Percentiles rank a stretch among this genome's conserved stretches.
phyloP scores from a whole-genome alignment of 2,888 invertebrate species.

The Pimpla rufipes region DNA sequence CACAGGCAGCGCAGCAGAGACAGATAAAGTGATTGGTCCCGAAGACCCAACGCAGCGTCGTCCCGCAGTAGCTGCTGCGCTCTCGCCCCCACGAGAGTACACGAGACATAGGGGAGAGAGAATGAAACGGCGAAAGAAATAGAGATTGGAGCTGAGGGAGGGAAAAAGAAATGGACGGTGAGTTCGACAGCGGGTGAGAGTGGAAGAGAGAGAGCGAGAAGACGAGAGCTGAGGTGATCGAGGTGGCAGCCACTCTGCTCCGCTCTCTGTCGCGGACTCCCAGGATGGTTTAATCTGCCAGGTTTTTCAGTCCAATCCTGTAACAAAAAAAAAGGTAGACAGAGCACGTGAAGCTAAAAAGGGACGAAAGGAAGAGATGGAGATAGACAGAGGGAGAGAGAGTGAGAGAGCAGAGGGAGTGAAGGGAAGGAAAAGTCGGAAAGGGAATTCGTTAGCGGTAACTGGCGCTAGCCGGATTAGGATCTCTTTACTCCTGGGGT shows the following conservation, averaged over 20 bases:
- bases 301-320: constrained; percentile 73
- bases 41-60: constrained; percentile 59
- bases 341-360: constrained; percentile 40
- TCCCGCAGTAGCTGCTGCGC: constrained; percentile 44
- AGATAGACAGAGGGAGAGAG: constrained; percentile 59
- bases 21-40: constrained; percentile 74
- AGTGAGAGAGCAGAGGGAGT: constrained; percentile 55
- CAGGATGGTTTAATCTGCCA: constrained; percentile 80
- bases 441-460: constrained; percentile 82
- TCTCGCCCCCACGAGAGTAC: constrained; percentile 57
- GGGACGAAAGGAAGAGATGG: constrained; percentile 51
- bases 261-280: constrained; percentile 74
- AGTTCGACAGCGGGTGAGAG: constrained; percentile 41
- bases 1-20: constrained; percentile 50
- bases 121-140: constrained; percentile 58
- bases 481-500: constrained; percentile 77
- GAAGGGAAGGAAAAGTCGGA: constrained; percentile 73
- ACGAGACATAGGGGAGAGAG: constrained; percentile 47
- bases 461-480: constrained; percentile 78
- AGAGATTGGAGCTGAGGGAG: constrained; percentile 53
- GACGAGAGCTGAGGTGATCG: constrained; percentile 48
- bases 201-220: constrained; percentile 15
- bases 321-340: constrained; percentile 41
- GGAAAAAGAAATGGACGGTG: constrained; percentile 41
- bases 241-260: constrained; percentile 72